These are phyloP conservation scores for Mimumesa dahlbomi DNA, from an alignment of 2,888 invertebrate species.

Conservation along the genomic window DNA sequence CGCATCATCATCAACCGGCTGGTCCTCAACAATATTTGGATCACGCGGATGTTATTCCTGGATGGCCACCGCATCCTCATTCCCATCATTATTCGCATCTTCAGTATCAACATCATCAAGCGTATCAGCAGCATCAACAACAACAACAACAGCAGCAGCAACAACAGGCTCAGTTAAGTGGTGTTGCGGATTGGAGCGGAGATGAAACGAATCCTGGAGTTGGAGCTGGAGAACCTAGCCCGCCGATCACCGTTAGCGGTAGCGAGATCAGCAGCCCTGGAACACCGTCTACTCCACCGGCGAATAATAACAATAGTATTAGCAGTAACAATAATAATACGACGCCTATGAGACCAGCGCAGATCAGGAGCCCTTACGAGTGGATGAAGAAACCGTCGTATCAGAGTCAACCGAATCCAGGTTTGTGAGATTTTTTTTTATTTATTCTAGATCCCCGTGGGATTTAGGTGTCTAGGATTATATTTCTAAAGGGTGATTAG, in stretches of 20 bases:
- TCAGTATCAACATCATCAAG: conserved; percentile 80
- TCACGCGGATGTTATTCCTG: conserved; percentile 79
- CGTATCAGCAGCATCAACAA: conserved; percentile 81
- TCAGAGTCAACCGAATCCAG: conserved; percentile 92
- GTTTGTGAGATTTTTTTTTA: conserved; percentile 78
- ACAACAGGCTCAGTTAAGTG: conserved; percentile 55
- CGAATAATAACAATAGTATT: conserved; percentile 77
- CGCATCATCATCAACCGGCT: conserved; percentile 80
- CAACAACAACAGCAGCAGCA: conserved; percentile 73
- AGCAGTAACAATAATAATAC: conserved; percentile 63
- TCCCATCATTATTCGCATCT: conserved; percentile 77
- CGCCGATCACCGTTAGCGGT: conserved; percentile 83
- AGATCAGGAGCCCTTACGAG: conserved; percentile 91
- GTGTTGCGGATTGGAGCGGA: conserved; percentile 68
- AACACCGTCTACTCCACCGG: conserved; percentile 74
- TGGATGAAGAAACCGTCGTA: conserved; percentile 96
- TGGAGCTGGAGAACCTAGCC: conserved; percentile 80
- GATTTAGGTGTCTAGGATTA: too few relatives aligned
- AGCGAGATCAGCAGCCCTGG: conserved; percentile 85
- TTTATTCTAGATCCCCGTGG: too few relatives aligned
- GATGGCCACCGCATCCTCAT: conserved; percentile 80
- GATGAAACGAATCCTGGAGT: conserved; percentile 64
- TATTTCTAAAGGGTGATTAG: too few relatives aligned
- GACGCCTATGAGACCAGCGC: conserved; percentile 84
- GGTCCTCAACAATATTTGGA: conserved; percentile 80